Percentiles rank a stretch among this genome's conserved stretches.
These are phyloP conservation scores for Psilopsiagon aymara DNA, from an alignment of 2,113 vertebrate genomes.

Conservation along the genomic window DNA sequence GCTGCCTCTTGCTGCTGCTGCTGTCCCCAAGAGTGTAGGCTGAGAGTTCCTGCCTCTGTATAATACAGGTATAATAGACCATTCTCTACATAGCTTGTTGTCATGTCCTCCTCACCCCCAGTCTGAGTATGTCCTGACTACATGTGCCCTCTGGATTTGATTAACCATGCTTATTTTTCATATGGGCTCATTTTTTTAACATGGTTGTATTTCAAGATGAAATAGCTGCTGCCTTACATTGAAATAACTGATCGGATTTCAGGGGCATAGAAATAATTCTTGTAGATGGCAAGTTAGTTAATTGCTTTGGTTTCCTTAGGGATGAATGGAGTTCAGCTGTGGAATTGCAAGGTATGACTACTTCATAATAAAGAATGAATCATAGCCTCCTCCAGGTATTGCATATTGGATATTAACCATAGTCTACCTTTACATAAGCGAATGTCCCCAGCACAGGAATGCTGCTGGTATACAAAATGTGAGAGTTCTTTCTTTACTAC, in stretches of 20 bases:
- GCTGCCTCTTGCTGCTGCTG: not conserved
- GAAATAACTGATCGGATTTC: not conserved
- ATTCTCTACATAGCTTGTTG: not conserved
- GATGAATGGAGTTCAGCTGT: not conserved
- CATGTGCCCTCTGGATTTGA: not conserved
- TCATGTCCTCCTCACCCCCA: not conserved
- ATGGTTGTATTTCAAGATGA: not conserved
- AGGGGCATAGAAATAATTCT: not conserved
- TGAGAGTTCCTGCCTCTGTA: not conserved
- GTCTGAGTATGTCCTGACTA: not conserved
- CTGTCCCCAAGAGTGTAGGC: not conserved
- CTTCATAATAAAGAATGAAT: not conserved
- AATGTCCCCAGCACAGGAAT: not conserved
- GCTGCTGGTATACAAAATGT: not conserved
- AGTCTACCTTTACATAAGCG: not conserved
- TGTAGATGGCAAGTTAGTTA: not conserved
- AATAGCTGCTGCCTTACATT: not conserved
- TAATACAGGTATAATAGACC: not conserved
- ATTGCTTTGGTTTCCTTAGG: constrained; percentile 17
- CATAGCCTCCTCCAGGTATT: not conserved
- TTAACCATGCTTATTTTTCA: not conserved
- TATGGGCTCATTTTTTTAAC: not conserved
- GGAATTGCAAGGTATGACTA: not conserved
- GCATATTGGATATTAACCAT: not conserved
- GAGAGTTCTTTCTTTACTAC: not conserved